Percentiles rank a stretch among this genome's conserved stretches.
phyloP scores from a whole-genome alignment of 2,113 vertebrate species.

The Toxotes chatareus region DNA sequence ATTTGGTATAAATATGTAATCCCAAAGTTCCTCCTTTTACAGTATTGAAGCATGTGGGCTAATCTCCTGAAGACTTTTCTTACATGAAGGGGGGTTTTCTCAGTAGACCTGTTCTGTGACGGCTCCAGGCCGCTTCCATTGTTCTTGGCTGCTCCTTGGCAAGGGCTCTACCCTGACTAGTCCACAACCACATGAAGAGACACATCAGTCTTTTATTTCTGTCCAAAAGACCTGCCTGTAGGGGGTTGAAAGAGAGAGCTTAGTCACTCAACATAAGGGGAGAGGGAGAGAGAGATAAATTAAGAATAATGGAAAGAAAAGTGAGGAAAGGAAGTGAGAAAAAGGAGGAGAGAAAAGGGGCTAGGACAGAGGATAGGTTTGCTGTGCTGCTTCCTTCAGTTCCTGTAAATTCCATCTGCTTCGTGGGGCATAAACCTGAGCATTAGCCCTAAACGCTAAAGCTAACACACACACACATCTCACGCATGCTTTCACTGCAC shows the following conservation, averaged over 20 bases:
- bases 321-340: conserved; percentile 24
- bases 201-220: conserved; percentile 74
- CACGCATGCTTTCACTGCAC: conserved; percentile 80
- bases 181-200: conserved; percentile 60
- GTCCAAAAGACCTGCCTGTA: conserved; percentile 66
- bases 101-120: conserved; percentile 57
- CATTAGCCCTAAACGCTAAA: conserved; percentile 69
- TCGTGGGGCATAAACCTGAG: conserved; percentile 77
- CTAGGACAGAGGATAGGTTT: conserved; percentile 43
- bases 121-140: conserved; percentile 60
- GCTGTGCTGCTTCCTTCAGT: conserved; percentile 66
- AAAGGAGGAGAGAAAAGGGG: conserved; percentile 15
- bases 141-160: conserved; percentile 59
- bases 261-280: conserved; percentile 41
- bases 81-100: conserved; percentile 46
- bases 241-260: conserved; percentile 55
- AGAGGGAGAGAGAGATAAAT: conserved; percentile 18
- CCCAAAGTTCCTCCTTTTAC: conserved; percentile 30
- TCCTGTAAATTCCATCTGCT: conserved; percentile 82
- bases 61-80: conserved; percentile 47
- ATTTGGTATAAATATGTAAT: conserved; percentile 33
- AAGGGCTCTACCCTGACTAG: conserved; percentile 46
- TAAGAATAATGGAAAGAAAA: conserved; percentile 27
- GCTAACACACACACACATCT: conserved; percentile 79
- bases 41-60: conserved; percentile 35